Evolutionary conservation across 1,140 invertebrate species (phyloP), one percentile per base, ranked within the genome.

Genomic region (Caenorhabditis latens): DNA sequence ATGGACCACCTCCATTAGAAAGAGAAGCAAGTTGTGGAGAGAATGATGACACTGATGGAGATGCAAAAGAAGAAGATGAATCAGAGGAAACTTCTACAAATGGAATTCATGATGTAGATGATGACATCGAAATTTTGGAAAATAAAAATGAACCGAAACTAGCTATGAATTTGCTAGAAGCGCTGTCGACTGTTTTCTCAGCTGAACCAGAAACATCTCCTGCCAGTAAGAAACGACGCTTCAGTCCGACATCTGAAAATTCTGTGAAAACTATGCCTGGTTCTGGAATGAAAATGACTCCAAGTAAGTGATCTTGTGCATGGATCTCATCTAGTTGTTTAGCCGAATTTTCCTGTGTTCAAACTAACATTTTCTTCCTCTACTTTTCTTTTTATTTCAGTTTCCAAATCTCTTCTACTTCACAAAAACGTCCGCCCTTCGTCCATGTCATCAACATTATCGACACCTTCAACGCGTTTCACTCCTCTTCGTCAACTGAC

Each of bases 11-110:
- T 13, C 71, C 71, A 32, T 79, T 79, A 14, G 71, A 79, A n/a
- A 79, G 71, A 79, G 71, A 79, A 24, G 21, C 5, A 14, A 79
- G 71, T 24, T 79, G 71, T 50, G 71, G 71, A 79, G 71, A 79
- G 40, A 79, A 79, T 32, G 71, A 53, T 24, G 71, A 79, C 13
- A 24, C 46, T 11, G 71, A 48, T 79, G 71, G 21, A 46, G 65
- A 71, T 5, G 14, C 6, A 13, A 79, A 50, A 21, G 71, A 50
- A 79, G 71, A 32, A 48, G 71, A 79, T 50, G 42, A 11, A 19
- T 21, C 11, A 32, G 19, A 21, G n/a, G n/a, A 16, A 11, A 53
- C n/a, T 11, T 13, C 21, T 13, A 7, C 61, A 1, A 63, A 24
- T 11, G 61, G n/a, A 32, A 11, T 11, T 13, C 5, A 32, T 4